Conservation (phyloP, 2,113 vertebrate species). For the Parus major region DNA sequence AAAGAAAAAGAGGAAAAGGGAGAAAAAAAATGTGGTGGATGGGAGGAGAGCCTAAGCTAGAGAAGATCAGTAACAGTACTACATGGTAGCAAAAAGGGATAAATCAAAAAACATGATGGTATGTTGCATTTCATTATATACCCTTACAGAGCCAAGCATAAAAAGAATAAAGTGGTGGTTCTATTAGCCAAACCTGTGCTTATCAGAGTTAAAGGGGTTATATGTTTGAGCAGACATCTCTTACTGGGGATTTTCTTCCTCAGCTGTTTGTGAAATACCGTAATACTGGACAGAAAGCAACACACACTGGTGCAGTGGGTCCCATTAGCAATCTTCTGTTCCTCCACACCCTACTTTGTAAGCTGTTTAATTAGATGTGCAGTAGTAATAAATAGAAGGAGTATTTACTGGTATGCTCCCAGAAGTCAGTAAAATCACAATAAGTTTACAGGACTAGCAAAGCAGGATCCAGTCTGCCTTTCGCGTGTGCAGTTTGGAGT, state of each 20-base stretch:
- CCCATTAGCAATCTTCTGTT: neutral
- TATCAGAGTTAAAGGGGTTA: neutral
- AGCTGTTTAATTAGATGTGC: neutral
- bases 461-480: neutral
- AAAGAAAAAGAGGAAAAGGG: neutral
- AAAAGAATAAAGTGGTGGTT: neutral
- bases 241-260: neutral
- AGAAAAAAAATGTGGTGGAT: neutral
- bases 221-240: neutral
- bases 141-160: neutral
- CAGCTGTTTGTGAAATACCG: neutral
- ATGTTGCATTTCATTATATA: neutral
- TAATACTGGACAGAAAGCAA: neutral
- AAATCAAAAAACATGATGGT: neutral
- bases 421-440: neutral
- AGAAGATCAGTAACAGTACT: neutral
- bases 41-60: neutral
- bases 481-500: neutral
- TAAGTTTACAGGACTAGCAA: neutral
- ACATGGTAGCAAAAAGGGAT: neutral
- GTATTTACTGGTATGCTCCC: accelerated
- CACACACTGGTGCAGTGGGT: accelerated
- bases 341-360: neutral
- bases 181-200: accelerated
- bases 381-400: neutral